Evolutionary conservation across 2,797 vertebrate species (phyloP), one percentile per base, ranked within the genome.

Genomic region (Gadopsis marmoratus): DNA sequence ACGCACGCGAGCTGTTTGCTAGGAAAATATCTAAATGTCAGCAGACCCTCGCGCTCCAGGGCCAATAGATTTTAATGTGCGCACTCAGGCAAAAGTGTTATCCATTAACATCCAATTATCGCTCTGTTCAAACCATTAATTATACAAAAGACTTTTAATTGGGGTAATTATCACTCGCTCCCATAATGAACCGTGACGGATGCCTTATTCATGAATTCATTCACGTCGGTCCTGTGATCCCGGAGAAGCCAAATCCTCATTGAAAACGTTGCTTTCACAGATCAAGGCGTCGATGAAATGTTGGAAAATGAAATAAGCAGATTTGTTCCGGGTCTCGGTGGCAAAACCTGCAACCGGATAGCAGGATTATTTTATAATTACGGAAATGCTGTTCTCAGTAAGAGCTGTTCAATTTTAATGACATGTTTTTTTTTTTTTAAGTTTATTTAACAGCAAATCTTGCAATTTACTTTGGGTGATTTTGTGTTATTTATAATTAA

Each of bases 51-150:
- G 64, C 62, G 82, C 86, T 87, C 76, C 45, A 76, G 85, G 89
- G 85, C 88, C 85, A 71, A 72, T 80, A 74, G 76, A 86, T 89
- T 82, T 90, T 68, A 88, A 85, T 84, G 90, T 79, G 86, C 58
- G 66, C 76, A 78, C 79, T 89, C 83, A 94, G 87, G 95, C 95
- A 96, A 95, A 95, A 96, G 94, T 95, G 96, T 96, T 96, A 96
- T 97, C 96, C 97, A 99, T 99, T 98, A 98, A 97, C 96, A 98
- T 97, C 97, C 95, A 98, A 97, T 95, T 97, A 99, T 95, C 95
- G 93, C 95, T 94, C 71, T 91, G 96, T 96, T 95, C 96, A 94
- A 96, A 93, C 95, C 96, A 99, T 99, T 99, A 98, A 97, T 97
- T 98, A 97, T 96, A 97, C 96, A 97, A 96, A 97, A 96, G 93